Evolutionary conservation across 2,888 invertebrate genomes (phyloP).

Genomic region (Dicycla oo): DNA sequence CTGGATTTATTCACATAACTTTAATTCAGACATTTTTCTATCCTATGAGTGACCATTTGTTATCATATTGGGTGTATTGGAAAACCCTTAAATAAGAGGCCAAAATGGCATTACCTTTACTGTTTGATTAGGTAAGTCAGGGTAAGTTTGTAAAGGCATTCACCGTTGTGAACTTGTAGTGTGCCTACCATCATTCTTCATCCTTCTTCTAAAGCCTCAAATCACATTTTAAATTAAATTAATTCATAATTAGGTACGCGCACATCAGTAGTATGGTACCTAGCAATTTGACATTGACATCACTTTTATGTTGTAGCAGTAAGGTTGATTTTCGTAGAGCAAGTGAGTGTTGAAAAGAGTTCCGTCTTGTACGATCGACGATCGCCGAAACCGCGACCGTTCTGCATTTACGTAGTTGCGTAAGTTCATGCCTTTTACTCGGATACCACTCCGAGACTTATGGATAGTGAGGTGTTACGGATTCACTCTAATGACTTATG

Average conservation of each 20-base stretch:
- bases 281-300: too few species aligned
- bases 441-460: conserved; percentile 55
- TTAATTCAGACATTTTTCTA: background rate
- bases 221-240: background rate
- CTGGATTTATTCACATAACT: background rate
- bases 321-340: background rate
- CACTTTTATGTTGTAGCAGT: background rate
- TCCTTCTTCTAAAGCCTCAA: background rate
- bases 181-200: too few species aligned
- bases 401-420: conserved; percentile 61
- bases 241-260: background rate
- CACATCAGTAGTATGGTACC: too few species aligned
- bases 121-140: too few species aligned
- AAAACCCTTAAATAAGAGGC: too few species aligned
- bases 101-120: too few species aligned
- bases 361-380: conserved; percentile 35
- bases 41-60: too few species aligned
- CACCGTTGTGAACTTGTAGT: too few species aligned
- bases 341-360: conserved; percentile 15
- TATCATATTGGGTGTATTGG: too few species aligned
- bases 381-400: conserved; percentile 55
- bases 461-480: conserved; percentile 53
- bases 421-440: conserved; percentile 72
- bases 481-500: conserved; percentile 51
- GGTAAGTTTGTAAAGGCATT: too few species aligned